These are phyloP conservation scores for Cladorhizidae sp. DNA, from an alignment of 37 sponge, comb jelly and placozoan genomes.

Conservation along the genomic window DNA sequence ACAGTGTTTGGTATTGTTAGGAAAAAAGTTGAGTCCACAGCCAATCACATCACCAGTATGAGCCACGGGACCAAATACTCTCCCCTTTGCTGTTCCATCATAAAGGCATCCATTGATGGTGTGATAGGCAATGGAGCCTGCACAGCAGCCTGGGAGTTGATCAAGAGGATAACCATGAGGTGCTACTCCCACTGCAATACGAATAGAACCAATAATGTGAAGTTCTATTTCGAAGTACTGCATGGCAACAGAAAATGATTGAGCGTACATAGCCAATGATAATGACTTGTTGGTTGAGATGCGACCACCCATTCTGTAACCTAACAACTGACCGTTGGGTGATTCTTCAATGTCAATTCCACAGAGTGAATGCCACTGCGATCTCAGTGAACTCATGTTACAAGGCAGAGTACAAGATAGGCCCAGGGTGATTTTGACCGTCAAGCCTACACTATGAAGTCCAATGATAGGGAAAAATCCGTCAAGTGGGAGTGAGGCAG, in stretches of 20 bases:
- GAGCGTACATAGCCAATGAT: slow-evolving; percentile 29
- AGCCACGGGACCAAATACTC: slow-evolving; percentile 55
- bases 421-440: slow-evolving; percentile 41
- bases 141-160: slow-evolving; percentile 36
- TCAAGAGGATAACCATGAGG: slow-evolving; percentile 33
- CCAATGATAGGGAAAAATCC: slow-evolving; percentile 59
- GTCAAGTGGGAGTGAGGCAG: slow-evolving; percentile 23
- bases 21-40: slow-evolving; percentile 39
- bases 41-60: slow-evolving; percentile 48
- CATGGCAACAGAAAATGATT: slow-evolving; percentile 44
- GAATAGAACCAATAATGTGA: slow-evolving; percentile 11
- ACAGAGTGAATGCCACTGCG: slow-evolving; percentile 51
- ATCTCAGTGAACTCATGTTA: not conserved
- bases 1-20: slow-evolving; percentile 34
- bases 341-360: slow-evolving; percentile 30
- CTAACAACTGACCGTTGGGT: not conserved
- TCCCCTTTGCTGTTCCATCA: slow-evolving; percentile 33
- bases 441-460: slow-evolving; percentile 39
- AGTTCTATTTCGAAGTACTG: slow-evolving; percentile 70
- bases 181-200: slow-evolving; percentile 60
- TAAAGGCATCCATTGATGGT: slow-evolving; percentile 58
- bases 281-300: not conserved
- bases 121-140: slow-evolving; percentile 62
- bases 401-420: not conserved
- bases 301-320: slow-evolving; percentile 17